These are phyloP conservation scores for Benthosema pterotum DNA, from an alignment of 2,797 vertebrate genomes.

Conservation along the genomic window DNA sequence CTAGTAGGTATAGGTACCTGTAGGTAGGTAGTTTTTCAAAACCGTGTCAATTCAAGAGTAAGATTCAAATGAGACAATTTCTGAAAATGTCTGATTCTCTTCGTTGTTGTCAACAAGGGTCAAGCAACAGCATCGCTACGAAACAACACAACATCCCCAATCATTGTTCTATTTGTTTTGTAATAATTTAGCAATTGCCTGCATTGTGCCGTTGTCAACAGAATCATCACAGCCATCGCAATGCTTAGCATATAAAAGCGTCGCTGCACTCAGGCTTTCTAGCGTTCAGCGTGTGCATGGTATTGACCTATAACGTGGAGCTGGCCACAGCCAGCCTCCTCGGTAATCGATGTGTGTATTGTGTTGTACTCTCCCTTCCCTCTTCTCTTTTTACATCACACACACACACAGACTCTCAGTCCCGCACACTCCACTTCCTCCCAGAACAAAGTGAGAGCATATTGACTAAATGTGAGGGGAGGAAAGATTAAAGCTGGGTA, in stretches of 20 bases:
- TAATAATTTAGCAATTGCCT: conserved; percentile 21
- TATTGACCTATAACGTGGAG: conserved; percentile 57
- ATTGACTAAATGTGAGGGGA: conserved; percentile 74
- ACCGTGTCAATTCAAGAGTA: no score
- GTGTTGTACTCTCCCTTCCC: conserved; percentile 51
- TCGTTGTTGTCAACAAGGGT: no score
- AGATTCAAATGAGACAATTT: neutral
- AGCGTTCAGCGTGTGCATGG: conserved; percentile 51
- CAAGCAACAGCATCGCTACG: no score
- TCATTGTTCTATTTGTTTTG: conserved; percentile 5
- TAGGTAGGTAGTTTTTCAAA: no score
- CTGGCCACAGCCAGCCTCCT: conserved; percentile 30
- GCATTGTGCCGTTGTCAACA: conserved; percentile 36
- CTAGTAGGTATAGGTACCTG: no score
- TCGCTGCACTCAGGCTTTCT: conserved; percentile 39
- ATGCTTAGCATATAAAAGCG: conserved; percentile 49
- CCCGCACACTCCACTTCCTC: conserved; percentile 54
- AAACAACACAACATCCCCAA: conserved; percentile 7
- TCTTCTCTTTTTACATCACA: conserved; percentile 64
- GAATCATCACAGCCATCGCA: conserved; percentile 40
- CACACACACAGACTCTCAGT: conserved; percentile 55
- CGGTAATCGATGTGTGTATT: conserved; percentile 59
- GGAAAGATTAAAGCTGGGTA: conserved; percentile 75
- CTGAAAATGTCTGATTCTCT: no score
- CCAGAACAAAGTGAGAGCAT: conserved; percentile 73